Conservation (phyloP, 2,888 invertebrate genomes). For the Pecten maximus region DNA sequence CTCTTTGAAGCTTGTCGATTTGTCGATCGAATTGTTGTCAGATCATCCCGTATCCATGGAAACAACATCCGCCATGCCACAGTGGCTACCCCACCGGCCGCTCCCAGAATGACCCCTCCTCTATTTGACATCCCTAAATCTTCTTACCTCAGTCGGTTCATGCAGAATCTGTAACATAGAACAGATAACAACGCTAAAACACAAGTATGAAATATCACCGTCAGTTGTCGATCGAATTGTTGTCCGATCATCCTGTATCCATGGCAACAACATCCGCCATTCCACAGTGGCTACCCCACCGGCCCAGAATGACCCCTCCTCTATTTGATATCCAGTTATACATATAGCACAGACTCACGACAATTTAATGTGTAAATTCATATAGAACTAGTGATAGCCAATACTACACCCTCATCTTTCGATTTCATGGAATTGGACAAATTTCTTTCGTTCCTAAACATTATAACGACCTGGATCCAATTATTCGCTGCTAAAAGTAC, state of each 20-base stretch:
- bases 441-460: no score
- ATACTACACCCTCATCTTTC: no score
- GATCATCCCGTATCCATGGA: slow-evolving; percentile 73
- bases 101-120: slow-evolving; percentile 64
- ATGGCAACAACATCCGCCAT: slow-evolving; percentile 72
- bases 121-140: slow-evolving; percentile 41
- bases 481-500: no score
- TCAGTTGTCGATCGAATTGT: slow-evolving; percentile 49
- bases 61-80: slow-evolving; percentile 70
- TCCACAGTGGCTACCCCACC: slow-evolving; percentile 67
- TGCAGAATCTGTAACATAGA: no score
- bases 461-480: no score
- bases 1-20: not conserved
- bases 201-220: no score
- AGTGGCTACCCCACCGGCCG: slow-evolving; percentile 67
- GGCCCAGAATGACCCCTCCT: slow-evolving; percentile 66
- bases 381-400: no score
- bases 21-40: slow-evolving; percentile 55
- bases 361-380: no score
- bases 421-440: no score
- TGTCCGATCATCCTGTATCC: slow-evolving; percentile 71
- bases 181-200: no score
- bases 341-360: no score
- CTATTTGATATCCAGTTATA: slow-evolving; percentile 42
- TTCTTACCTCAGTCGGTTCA: not conserved